Evolutionary conservation across 2,888 invertebrate species (phyloP).

Genomic region (Maniola hyperantus): DNA sequence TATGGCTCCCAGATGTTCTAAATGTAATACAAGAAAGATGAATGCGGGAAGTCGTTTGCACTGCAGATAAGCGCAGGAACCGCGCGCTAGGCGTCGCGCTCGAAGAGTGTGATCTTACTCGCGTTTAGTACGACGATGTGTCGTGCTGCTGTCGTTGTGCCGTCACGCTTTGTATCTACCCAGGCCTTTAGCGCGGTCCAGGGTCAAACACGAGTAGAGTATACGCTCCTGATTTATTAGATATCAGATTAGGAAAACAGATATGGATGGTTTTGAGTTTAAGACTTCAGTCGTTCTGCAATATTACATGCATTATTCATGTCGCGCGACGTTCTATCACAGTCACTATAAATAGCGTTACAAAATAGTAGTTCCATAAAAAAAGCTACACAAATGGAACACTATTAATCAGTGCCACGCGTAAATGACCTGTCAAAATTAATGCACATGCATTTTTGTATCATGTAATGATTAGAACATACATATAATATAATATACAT

Average conservation of each 20-base stretch:
- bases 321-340: slow-evolving; percentile 43
- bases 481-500: neutral
- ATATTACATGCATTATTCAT: slow-evolving; percentile 47
- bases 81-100: too few relatives aligned
- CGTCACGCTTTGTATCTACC: neutral
- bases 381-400: slow-evolving; percentile 47
- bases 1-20: neutral
- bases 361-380: slow-evolving; percentile 43
- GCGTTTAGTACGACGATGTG: too few relatives aligned
- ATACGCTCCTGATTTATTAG: slow-evolving; percentile 37
- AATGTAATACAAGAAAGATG: neutral
- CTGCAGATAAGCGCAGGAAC: too few relatives aligned
- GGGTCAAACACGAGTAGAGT: slow-evolving; percentile 32
- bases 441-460: slow-evolving; percentile 32
- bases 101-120: too few relatives aligned
- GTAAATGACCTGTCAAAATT: slow-evolving; percentile 50
- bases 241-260: slow-evolving; percentile 37
- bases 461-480: neutral
- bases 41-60: too few relatives aligned
- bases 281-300: slow-evolving; percentile 13
- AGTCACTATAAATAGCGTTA: slow-evolving; percentile 38
- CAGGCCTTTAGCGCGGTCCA: slow-evolving; percentile 35
- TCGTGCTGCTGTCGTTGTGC: too few relatives aligned
- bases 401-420: slow-evolving; percentile 56
- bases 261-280: slow-evolving; percentile 29